A percentile compares a stretch with the other conserved stretches of the same genome.
Conservation (phyloP, 2,888 invertebrate genomes). For the Lasioglossum figueresi region DNA sequence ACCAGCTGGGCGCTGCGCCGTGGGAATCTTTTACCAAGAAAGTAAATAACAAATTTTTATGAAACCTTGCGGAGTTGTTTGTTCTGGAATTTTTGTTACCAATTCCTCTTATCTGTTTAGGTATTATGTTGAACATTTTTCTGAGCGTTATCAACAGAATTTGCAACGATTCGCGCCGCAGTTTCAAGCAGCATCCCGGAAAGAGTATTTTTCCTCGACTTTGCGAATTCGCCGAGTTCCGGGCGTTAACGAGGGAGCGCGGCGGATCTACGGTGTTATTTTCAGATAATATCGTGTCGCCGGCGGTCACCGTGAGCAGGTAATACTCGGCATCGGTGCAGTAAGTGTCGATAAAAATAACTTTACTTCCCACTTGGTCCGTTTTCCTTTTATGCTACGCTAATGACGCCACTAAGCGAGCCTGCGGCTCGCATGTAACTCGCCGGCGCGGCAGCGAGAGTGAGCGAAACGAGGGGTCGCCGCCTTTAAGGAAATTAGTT, state of each 20-base stretch:
- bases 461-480: conserved; percentile 20
- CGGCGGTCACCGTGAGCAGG: neutral
- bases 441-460: conserved; percentile 20
- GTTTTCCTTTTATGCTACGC: conserved; percentile 57
- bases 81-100: no score
- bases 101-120: neutral
- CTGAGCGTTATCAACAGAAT: neutral
- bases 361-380: conserved; percentile 41
- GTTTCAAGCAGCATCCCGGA: neutral
- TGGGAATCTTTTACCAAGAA: no score
- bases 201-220: neutral
- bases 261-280: neutral
- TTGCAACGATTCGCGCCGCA: neutral
- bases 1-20: no score
- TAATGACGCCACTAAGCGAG: conserved; percentile 56
- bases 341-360: conserved; percentile 53
- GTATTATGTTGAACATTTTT: neutral
- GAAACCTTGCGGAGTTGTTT: no score
- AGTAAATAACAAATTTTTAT: no score
- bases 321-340: conserved; percentile 25
- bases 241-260: neutral
- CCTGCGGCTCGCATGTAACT: conserved; percentile 39
- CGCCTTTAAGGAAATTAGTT: conserved; percentile 66
- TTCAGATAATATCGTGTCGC: neutral
- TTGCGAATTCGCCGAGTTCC: neutral